Percentiles rank a stretch among this genome's conserved stretches.
phyloP scores from a whole-genome alignment of 2,113 vertebrate genomes.

The Sardina pilchardus region DNA sequence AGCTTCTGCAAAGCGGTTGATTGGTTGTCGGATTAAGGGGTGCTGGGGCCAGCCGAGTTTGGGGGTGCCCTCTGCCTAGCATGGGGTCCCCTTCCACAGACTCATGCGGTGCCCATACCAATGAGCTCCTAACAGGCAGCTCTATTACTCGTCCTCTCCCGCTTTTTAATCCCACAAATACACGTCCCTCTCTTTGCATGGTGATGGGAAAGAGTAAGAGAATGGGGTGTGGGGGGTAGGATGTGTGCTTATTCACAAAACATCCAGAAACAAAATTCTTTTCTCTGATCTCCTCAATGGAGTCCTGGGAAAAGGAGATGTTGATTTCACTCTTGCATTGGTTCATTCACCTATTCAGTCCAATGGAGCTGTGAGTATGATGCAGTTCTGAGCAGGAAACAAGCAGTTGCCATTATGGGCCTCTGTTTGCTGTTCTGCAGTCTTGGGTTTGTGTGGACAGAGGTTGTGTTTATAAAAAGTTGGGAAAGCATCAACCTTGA shows the following conservation, averaged over 20 bases:
- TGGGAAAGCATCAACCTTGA: not conserved
- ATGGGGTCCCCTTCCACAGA: not conserved
- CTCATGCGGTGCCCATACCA: slow-evolving; percentile 69
- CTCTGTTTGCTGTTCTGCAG: not conserved
- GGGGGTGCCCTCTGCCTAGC: slow-evolving; percentile 1
- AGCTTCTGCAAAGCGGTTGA: not conserved
- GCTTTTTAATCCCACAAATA: slow-evolving; percentile 62
- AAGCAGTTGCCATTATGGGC: not conserved
- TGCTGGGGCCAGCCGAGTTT: not conserved
- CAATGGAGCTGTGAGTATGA: not conserved
- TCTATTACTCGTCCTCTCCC: slow-evolving; percentile 60
- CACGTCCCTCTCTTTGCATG: not conserved
- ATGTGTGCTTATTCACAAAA: slow-evolving; percentile 7
- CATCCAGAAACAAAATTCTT: not conserved
- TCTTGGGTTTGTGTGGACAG: not conserved
- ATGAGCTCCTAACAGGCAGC: slow-evolving; percentile 64
- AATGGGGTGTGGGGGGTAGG: not conserved
- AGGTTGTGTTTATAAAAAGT: not conserved
- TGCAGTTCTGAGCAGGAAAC: not conserved
- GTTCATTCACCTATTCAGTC: not conserved
- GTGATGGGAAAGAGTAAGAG: slow-evolving; percentile 22
- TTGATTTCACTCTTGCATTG: not conserved
- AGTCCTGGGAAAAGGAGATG: not conserved
- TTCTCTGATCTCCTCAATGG: not conserved
- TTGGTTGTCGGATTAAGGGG: slow-evolving; percentile 11